phyloP scores from a whole-genome alignment of 2,113 vertebrate species.

The Bothrops jararaca region DNA sequence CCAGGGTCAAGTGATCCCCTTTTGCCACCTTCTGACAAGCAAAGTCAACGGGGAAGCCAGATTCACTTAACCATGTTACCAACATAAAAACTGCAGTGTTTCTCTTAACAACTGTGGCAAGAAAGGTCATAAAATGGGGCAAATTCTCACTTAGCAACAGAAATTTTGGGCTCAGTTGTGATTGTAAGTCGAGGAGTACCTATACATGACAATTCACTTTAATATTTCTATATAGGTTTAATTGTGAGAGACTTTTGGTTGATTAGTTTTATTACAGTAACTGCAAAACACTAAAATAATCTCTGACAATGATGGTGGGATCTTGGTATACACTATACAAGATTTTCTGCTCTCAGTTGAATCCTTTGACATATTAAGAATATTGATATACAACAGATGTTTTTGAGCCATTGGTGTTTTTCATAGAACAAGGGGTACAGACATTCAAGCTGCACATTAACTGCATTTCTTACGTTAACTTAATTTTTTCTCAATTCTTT shows the following conservation, averaged over 20 bases:
- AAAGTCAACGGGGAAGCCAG: background rate
- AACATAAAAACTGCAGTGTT: background rate
- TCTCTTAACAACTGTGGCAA: background rate
- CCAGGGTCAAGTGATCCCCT: background rate
- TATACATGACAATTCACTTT: background rate
- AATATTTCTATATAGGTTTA: fast-evolving
- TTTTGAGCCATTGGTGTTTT: background rate
- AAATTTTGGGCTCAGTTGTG: background rate
- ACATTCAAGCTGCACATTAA: conserved; percentile 1
- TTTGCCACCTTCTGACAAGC: background rate
- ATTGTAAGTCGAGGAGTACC: background rate
- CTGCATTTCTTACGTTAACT: background rate
- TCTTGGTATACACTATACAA: background rate
- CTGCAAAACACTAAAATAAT: fast-evolving
- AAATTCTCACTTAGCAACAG: background rate
- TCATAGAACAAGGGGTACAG: conserved; percentile 1
- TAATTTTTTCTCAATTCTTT: conserved; percentile 6
- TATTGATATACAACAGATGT: conserved; percentile 27
- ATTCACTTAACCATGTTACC: background rate
- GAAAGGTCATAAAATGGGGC: background rate
- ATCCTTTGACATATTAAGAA: background rate
- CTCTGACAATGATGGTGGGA: fast-evolving
- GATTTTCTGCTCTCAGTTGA: background rate
- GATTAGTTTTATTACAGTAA: background rate
- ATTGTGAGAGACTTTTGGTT: background rate